A percentile compares a stretch with the other conserved stretches of the same genome.
Evolutionary conservation across 2,797 vertebrate genomes (phyloP).

Genomic region (Rhabdomys pumilio): DNA sequence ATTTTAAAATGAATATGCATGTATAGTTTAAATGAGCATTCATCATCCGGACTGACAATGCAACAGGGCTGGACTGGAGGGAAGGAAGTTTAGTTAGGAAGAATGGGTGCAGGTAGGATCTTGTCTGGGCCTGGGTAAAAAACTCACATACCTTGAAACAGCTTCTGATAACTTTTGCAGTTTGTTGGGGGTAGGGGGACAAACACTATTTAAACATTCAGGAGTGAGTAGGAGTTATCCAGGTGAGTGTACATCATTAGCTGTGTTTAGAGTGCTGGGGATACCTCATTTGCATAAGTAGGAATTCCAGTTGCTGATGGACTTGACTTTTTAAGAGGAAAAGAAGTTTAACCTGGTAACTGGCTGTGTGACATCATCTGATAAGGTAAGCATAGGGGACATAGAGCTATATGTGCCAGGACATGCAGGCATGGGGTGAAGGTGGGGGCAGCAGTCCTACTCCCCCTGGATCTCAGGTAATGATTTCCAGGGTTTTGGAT

Average conservation of each 20-base stretch:
- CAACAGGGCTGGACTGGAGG: not conserved
- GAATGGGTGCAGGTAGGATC: not conserved
- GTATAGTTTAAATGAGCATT: not conserved
- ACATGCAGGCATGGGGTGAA: not conserved
- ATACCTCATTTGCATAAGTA: not conserved
- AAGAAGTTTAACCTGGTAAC: not conserved
- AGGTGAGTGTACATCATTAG: not conserved
- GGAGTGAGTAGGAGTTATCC: not conserved
- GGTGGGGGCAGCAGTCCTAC: not conserved
- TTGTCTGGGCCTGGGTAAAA: not conserved
- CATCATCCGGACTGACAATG: not conserved
- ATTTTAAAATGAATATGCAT: too few relatives aligned
- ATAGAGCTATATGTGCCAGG: not conserved
- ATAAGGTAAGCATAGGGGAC: not conserved
- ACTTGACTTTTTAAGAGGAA: not conserved
- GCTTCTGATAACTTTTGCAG: not conserved
- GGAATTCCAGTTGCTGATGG: not conserved
- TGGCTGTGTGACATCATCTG: not conserved
- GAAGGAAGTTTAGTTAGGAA: not conserved
- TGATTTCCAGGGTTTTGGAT: not conserved
- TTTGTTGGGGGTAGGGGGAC: not conserved
- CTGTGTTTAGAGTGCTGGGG: too few relatives aligned
- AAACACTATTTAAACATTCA: not conserved
- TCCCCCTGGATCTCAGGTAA: not conserved
- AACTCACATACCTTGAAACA: too few relatives aligned